A percentile compares a stretch with the other conserved stretches of the same genome.
These are phyloP conservation scores for Limanda limanda DNA, from an alignment of 2,113 vertebrate genomes.

Conservation along the genomic window DNA sequence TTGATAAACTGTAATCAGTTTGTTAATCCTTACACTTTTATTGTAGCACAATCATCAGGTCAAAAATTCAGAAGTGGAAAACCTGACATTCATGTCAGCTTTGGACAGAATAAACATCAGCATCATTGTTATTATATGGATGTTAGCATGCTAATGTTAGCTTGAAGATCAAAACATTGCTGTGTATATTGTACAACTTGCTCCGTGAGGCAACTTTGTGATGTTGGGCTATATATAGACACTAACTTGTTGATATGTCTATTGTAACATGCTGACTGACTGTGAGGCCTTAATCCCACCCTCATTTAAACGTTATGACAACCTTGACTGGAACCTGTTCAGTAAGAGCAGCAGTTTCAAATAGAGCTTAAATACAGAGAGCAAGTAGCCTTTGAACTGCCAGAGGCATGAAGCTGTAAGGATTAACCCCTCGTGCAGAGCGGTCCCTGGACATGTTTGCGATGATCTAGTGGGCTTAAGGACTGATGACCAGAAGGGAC, in stretches of 20 bases:
- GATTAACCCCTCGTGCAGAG: slow-evolving; percentile 38
- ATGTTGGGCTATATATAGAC: slow-evolving; percentile 9
- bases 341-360: slow-evolving; percentile 20
- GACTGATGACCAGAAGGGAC: not conserved
- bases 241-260: slow-evolving; percentile 5
- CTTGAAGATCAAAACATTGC: not conserved
- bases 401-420: slow-evolving; percentile 24
- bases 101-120: too few species aligned
- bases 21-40: too few species aligned
- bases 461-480: slow-evolving; percentile 21
- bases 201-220: not conserved
- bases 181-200: not conserved
- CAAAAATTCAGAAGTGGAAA: too few species aligned
- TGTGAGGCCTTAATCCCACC: not conserved
- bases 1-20: too few species aligned
- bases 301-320: not conserved
- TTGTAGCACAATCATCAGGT: too few species aligned
- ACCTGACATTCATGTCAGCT: too few species aligned
- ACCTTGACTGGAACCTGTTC: slow-evolving; percentile 41
- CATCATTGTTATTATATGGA: not conserved
- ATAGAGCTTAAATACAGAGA: slow-evolving; percentile 13
- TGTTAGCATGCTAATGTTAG: not conserved
- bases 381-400: slow-evolving; percentile 46
- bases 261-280: slow-evolving; percentile 6
- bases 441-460: not conserved